A percentile compares a stretch with the other conserved stretches of the same genome.
These are phyloP conservation scores for Sinotaia quadrata DNA, from an alignment of 2,888 invertebrate genomes.

Conservation along the genomic window DNA sequence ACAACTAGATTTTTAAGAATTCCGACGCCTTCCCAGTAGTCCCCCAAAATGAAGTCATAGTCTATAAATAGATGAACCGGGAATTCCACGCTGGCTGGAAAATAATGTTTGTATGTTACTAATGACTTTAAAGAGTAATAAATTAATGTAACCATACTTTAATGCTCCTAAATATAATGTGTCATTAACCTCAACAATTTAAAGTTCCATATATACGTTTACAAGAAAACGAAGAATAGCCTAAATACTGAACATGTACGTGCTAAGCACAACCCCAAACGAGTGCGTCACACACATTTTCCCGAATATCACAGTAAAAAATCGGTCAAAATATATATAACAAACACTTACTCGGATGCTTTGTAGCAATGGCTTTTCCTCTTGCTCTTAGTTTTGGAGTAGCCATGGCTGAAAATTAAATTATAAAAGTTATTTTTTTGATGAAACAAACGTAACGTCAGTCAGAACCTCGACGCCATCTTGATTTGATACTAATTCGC, in stretches of 20 bases:
- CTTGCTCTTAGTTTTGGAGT: constrained; percentile 9
- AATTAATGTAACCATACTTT: background rate
- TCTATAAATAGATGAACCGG: constrained; percentile 23
- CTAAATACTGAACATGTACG: background rate
- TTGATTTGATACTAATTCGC: too few relatives aligned
- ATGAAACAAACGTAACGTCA: too few relatives aligned
- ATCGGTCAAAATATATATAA: background rate
- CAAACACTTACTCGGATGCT: constrained; percentile 17
- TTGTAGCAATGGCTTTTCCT: constrained; percentile 10
- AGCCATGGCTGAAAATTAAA: constrained; percentile 22
- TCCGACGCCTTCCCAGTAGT: background rate
- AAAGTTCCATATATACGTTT: background rate
- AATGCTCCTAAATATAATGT: background rate
- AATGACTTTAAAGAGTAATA: background rate
- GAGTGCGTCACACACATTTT: constrained; percentile 7
- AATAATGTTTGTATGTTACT: background rate
- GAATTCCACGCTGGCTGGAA: constrained; percentile 18
- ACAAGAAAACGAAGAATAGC: background rate
- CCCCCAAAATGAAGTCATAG: constrained; percentile 15
- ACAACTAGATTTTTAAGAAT: background rate
- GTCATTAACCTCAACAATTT: background rate
- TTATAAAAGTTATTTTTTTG: too few relatives aligned
- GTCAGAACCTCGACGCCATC: too few relatives aligned
- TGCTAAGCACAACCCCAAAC: background rate
- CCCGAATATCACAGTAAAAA: constrained; percentile 15